A percentile compares a stretch with the other conserved stretches of the same genome.
Evolutionary conservation across 2,113 vertebrate species (phyloP).

Genomic region (Stictonetta naevosa): DNA sequence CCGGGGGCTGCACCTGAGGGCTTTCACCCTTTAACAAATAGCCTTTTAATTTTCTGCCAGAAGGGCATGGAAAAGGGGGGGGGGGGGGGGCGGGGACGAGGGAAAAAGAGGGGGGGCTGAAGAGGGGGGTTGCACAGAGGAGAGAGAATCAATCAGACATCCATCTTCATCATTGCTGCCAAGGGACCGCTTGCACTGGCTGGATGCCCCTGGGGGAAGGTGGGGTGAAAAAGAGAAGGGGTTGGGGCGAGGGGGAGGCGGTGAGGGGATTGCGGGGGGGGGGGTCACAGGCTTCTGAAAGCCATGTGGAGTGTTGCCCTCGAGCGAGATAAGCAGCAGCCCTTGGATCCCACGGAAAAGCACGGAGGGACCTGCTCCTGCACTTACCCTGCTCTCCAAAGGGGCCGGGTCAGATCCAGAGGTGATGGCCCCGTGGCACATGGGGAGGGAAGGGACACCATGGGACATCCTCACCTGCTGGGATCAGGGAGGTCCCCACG

Average conservation of each 20-base stretch:
- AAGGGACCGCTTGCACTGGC: slow-evolving; percentile 82
- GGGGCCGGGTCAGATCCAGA: neutral
- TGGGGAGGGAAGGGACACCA: neutral
- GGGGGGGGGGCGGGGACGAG: neutral
- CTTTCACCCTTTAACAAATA: slow-evolving; percentile 88
- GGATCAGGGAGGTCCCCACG: neutral
- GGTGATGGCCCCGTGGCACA: neutral
- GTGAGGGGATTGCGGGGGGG: neutral
- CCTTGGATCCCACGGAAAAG: neutral
- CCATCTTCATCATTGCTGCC: slow-evolving; percentile 86
- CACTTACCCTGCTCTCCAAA: neutral
- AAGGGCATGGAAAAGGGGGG: slow-evolving; percentile 72
- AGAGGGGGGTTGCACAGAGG: slow-evolving; percentile 62
- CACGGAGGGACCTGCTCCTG: neutral
- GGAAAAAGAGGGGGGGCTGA: neutral
- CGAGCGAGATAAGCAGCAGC: slow-evolving; percentile 9
- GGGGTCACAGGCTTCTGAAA: neutral
- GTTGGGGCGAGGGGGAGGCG: slow-evolving; percentile 24
- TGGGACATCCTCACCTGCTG: neutral
- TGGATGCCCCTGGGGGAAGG: slow-evolving; percentile 80
- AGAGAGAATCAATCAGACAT: slow-evolving; percentile 86
- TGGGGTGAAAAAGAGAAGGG: slow-evolving; percentile 75
- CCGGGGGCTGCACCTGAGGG: slow-evolving; percentile 85
- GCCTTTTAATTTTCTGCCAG: slow-evolving; percentile 90
- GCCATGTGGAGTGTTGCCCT: neutral